Percentiles rank a stretch among this genome's conserved stretches.
Evolutionary conservation across 92 coral and sea anemone genomes (phyloP).

Genomic region (Pocillopora meandrina): DNA sequence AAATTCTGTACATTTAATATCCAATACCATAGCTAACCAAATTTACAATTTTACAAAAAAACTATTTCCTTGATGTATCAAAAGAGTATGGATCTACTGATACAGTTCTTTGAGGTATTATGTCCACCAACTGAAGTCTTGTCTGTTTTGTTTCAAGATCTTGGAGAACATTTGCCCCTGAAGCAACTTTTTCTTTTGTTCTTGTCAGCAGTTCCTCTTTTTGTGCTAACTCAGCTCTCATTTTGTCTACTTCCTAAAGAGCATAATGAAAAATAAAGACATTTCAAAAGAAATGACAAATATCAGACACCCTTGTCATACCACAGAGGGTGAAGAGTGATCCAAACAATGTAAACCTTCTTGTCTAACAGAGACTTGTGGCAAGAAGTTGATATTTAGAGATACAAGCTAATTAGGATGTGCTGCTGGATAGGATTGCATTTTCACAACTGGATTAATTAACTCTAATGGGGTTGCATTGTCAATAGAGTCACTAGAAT

Average conservation of each 20-base stretch:
- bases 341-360: no score
- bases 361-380: no score
- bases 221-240: conserved; percentile 73
- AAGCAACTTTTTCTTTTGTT: conserved; percentile 59
- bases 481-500: no score
- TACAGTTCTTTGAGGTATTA: conserved; percentile 13
- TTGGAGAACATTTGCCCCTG: conserved; percentile 65
- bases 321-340: no score
- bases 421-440: no score
- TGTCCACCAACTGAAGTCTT: conserved; percentile 37
- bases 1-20: no score
- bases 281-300: no score
- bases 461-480: no score
- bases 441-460: no score
- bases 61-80: not conserved
- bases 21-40: not conserved
- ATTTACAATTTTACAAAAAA: not conserved
- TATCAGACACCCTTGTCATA: no score
- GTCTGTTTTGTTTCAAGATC: conserved; percentile 66
- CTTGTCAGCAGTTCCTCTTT: conserved; percentile 68
- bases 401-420: no score
- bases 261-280: not conserved
- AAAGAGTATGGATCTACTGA: conserved; percentile 25
- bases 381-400: no score
- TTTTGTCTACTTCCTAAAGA: conserved; percentile 64